Evolutionary conservation across 2,888 invertebrate species (phyloP).

Genomic region (Apoda limacodes): DNA sequence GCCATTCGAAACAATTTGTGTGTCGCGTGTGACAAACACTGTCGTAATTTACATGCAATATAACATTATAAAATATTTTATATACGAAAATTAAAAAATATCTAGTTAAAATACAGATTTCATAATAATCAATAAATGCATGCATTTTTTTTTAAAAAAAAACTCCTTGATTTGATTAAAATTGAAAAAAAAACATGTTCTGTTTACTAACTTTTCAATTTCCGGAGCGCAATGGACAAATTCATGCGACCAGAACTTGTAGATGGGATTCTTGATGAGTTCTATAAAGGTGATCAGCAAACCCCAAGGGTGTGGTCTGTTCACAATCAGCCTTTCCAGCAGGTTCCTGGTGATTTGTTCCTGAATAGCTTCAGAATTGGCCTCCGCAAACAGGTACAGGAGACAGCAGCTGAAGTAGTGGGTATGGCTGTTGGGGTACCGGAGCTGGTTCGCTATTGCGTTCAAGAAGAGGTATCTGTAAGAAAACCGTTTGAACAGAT

Average conservation of each 20-base stretch:
- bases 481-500: too few relatives aligned
- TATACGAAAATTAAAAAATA: too few relatives aligned
- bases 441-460: slow-evolving; percentile 97
- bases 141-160: too few relatives aligned
- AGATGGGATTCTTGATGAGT: slow-evolving; percentile 97
- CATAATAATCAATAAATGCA: too few relatives aligned
- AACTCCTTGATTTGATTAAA: too few relatives aligned
- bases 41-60: too few relatives aligned
- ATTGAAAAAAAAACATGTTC: background rate
- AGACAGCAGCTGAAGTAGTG: slow-evolving; percentile 99
- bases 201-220: slow-evolving; percentile 91
- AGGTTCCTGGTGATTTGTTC: slow-evolving; percentile 98
- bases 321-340: slow-evolving; percentile 96
- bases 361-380: slow-evolving; percentile 96
- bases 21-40: too few relatives aligned
- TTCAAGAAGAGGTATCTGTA: slow-evolving; percentile 95
- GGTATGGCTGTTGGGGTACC: slow-evolving; percentile 99
- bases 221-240: slow-evolving; percentile 99
- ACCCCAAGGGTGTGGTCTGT: slow-evolving; percentile 99
- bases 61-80: too few relatives aligned
- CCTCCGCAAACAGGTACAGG: slow-evolving; percentile 96
- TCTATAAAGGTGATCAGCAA: slow-evolving; percentile 98
- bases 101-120: too few relatives aligned
- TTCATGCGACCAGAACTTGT: slow-evolving; percentile 99
- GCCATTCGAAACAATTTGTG: too few relatives aligned